Evolutionary conservation across 2,113 vertebrate species (phyloP), one percentile per base, ranked within the genome.

Genomic region (Axis porcinus): DNA sequence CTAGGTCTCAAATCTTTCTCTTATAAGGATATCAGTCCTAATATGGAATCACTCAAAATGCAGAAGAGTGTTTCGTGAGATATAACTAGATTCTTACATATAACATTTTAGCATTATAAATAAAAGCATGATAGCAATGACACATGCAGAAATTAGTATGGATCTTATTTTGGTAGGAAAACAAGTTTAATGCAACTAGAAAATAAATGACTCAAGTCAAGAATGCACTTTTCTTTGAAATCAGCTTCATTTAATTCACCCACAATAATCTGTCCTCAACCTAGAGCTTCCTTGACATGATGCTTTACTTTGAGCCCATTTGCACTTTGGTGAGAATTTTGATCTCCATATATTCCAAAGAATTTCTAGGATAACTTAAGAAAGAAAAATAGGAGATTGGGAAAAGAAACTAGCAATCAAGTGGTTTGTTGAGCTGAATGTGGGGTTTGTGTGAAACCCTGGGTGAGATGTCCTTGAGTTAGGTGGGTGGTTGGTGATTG

Each of bases 111-210:
- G 9, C 40, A 91, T 81, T 82, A 93, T 57, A 87, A 86, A 78
- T 60, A 86, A 89, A 95, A 89, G 12, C 19, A 25, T 85, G 8
- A 40, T 52, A 74, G 30, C 15, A 67, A 50, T 82, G 62, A 93
- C 70, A 62, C 30, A 84, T 45, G 12, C 52, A 70, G 89, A 92
- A 76, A 15, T 70, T 55, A 94, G 74, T 60, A 57, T 12, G 10
- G 84, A 62, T 89, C 27, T 89, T 94, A 74, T 62, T 96, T 96
- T 96, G 60, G 55, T 82, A 79, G 62, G 43, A 84, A 95, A 94
- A 62, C 27, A 83, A 64, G 10, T 84, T 86, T 64, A 85, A 60
- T 94, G 92, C 40, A 76, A 43, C 21, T 74, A 87, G 82, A 91
- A 85, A 88, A 43, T 28, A 58, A 85, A 28, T 74, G 84, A n/a